Base-by-base conservation (phyloP, 2,888 invertebrate species). In the Leucania comma region DNA sequence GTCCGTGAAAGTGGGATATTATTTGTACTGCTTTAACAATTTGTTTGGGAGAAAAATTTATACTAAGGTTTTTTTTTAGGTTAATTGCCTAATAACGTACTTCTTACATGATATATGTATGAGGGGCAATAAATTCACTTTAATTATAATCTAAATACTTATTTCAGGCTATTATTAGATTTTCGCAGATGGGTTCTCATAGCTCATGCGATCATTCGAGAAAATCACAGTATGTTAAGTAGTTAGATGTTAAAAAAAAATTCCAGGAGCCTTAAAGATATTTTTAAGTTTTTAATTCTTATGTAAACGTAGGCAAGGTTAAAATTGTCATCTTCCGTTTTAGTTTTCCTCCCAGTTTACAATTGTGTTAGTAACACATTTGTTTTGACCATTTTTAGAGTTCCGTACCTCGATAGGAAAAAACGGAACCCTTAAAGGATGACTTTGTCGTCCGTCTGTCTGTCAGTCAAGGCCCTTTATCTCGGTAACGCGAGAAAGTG, bases 331-430 rank as follows among this genome's bases (percentile, higher is more conserved):
- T 32, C 24, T 22, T 38, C 46, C 29, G 24, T 22, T 64, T 46
- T 17, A 29, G 50, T 79, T 79, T 75, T 74, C 67, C 74, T 74
- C 24, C 17, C 32, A n/a, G 12, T 72, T 48, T 48, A 20, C 38
- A 68, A 75, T 32, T 42, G 29, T 74, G 22, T 10, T 5, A 48
- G 35, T 38, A 26, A 42, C 14, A 60, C n/a, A 38, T n/a, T 71
- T 35, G 22, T 26, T 57, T 29, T 12, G 10, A n/a, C 2, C 1
- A 38, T 14, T 48, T 22, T 54, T 75, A 29, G 29, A 3, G 29
- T 3, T 29, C 29, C 29, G 29, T 29, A 29, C 29, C 29, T 2
- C 4, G 4, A 29, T 3, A 29, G 29, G 4, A 29, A 29, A 29
- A 29, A 29, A 3, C 2, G 2, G 4, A 29, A 29, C 29, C 29